Evolutionary conservation across 2,888 invertebrate species (phyloP).

Genomic region (Harpalus rufipes): DNA sequence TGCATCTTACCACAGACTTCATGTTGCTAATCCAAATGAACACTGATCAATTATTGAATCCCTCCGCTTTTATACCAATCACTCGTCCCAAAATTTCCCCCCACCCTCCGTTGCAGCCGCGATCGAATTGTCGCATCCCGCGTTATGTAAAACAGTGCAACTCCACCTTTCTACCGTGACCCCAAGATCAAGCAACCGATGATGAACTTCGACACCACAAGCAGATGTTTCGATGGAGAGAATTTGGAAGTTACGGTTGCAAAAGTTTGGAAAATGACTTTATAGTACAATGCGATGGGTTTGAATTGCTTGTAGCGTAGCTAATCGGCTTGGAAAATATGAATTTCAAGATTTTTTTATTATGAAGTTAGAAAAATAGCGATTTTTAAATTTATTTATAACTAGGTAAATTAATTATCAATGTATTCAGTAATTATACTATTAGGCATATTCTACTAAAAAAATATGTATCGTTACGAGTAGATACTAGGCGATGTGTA

Average conservation of each 20-base stretch:
- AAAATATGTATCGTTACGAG: too few species aligned
- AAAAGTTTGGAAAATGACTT: background rate
- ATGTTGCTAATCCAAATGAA: conserved; percentile 64
- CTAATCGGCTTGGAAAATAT: too few species aligned
- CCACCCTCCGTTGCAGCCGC: conserved; percentile 18
- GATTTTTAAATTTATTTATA: too few species aligned
- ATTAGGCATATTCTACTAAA: too few species aligned
- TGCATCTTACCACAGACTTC: conserved; percentile 59
- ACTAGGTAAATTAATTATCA: too few species aligned
- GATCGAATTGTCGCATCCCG: conserved; percentile 60
- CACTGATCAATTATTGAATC: conserved; percentile 50
- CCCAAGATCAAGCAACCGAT: conserved; percentile 31
- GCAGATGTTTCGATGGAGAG: background rate
- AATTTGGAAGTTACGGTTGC: background rate
- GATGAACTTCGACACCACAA: conserved; percentile 30
- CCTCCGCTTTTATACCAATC: conserved; percentile 55
- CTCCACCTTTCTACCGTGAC: conserved; percentile 49
- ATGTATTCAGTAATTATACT: too few species aligned
- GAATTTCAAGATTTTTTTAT: too few species aligned
- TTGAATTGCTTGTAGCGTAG: too few species aligned
- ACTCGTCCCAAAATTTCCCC: conserved; percentile 53
- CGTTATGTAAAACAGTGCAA: conserved; percentile 65
- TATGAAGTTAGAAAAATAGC: too few species aligned
- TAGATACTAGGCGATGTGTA: too few species aligned
- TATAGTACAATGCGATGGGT: too few species aligned